Evolutionary conservation across 2,113 vertebrate genomes (phyloP).

Genomic region (Leucopsar rothschildi): DNA sequence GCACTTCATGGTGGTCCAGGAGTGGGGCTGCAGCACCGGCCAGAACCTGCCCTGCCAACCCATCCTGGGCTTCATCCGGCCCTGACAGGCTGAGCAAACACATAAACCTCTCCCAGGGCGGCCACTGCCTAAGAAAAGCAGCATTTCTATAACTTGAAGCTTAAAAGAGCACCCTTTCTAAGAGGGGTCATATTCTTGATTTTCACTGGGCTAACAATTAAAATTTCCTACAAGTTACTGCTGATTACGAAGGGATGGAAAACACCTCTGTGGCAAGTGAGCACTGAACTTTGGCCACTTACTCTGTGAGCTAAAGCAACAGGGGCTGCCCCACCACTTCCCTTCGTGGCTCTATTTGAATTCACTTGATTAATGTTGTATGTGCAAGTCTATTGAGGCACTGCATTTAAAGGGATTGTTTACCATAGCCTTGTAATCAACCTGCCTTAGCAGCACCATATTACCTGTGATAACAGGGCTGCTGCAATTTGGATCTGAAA

Average conservation of each 20-base stretch:
- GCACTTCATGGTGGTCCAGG: background rate
- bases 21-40: rapidly evolving
- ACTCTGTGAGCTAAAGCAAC: conserved; percentile 50
- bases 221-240: conserved; percentile 27
- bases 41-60: rapidly evolving
- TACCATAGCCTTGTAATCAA: conserved; percentile 85
- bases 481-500: conserved; percentile 80
- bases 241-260: background rate
- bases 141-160: background rate
- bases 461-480: conserved; percentile 81
- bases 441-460: conserved; percentile 79
- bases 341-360: conserved; percentile 68
- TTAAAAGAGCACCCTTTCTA: background rate
- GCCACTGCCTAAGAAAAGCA: background rate
- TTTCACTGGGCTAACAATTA: conserved; percentile 13
- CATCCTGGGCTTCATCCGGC: rapidly evolving
- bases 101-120: background rate
- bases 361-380: conserved; percentile 78
- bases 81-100: background rate
- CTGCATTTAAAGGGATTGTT: conserved; percentile 79
- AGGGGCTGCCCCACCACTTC: background rate
- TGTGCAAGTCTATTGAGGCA: conserved; percentile 56
- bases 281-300: conserved; percentile 54
- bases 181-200: background rate
- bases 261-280: background rate